Percentiles rank a stretch among this genome's conserved stretches.
phyloP scores from a whole-genome alignment of 2,797 vertebrate species.

The Peromyscus attwateri region DNA sequence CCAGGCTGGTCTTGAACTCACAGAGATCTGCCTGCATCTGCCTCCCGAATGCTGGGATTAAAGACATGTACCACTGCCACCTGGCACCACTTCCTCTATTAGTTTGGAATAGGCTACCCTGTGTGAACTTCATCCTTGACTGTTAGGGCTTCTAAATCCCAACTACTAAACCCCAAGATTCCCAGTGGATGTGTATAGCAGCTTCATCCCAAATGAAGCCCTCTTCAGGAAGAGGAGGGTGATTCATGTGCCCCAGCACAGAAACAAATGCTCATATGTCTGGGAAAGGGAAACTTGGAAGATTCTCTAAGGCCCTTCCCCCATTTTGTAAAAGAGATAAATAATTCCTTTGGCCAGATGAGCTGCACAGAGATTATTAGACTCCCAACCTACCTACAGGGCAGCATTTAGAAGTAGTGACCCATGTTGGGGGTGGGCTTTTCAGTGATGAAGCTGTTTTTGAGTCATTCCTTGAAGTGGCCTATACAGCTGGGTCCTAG shows the following conservation, averaged over 20 bases:
- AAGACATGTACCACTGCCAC: too few relatives aligned
- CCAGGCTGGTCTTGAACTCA: too few relatives aligned
- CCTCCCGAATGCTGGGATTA: too few relatives aligned
- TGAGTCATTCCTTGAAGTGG: background rate
- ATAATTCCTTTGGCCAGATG: background rate
- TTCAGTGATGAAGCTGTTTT: background rate
- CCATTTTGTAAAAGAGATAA: background rate
- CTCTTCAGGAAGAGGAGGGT: background rate
- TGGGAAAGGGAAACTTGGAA: background rate
- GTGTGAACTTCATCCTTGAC: background rate
- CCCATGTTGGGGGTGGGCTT: background rate
- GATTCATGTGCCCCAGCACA: background rate
- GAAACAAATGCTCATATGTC: background rate
- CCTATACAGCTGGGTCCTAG: background rate
- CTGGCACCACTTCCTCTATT: too few relatives aligned
- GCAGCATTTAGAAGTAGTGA: background rate
- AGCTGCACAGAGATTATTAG: background rate
- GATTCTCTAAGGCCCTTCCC: background rate
- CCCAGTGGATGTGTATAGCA: background rate
- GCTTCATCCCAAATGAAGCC: background rate
- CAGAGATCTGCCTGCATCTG: too few relatives aligned
- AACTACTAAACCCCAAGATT: background rate
- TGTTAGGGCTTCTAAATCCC: background rate
- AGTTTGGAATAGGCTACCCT: background rate
- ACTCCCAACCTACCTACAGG: background rate